Evolutionary conservation across 2,888 invertebrate species (phyloP).

Genomic region (Drosophila rubida): DNA sequence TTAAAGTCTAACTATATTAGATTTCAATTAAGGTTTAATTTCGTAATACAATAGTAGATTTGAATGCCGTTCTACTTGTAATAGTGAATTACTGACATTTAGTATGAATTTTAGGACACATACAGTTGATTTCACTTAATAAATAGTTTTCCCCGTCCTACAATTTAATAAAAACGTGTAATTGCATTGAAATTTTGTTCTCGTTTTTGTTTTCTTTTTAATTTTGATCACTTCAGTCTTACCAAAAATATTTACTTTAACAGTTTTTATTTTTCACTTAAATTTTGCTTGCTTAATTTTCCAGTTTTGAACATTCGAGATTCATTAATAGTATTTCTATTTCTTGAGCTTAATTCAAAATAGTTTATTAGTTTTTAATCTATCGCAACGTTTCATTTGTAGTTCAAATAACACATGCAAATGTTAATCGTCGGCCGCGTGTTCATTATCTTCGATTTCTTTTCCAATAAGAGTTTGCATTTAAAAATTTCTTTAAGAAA

Average conservation of each 20-base stretch:
- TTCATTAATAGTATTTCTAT: constrained; percentile 17
- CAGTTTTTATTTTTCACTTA: constrained; percentile 27
- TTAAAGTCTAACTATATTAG: constrained; percentile 66
- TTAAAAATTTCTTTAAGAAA: constrained; percentile 59
- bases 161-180: constrained; percentile 39
- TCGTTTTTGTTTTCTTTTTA: constrained; percentile 30
- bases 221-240: constrained; percentile 79
- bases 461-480: constrained; percentile 14
- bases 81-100: constrained; percentile 55
- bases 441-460: constrained; percentile 7
- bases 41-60: constrained; percentile 51
- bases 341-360: constrained; percentile 37
- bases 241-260: constrained; percentile 67
- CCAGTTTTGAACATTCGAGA: constrained; percentile 44
- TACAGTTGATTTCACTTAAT: constrained; percentile 61
- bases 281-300: constrained; percentile 6
- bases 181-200: constrained; percentile 41
- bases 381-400: constrained; percentile 55
- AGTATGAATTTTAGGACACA: constrained; percentile 73
- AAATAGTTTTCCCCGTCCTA: constrained; percentile 28
- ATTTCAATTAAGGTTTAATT: constrained; percentile 31
- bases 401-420: constrained; percentile 37
- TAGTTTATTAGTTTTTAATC: constrained; percentile 38
- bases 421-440: constrained; percentile 18
- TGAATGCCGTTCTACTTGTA: constrained; percentile 44